Base-by-base conservation (phyloP, 1,140 invertebrate species). In the Hylaeus anthracinus region DNA sequence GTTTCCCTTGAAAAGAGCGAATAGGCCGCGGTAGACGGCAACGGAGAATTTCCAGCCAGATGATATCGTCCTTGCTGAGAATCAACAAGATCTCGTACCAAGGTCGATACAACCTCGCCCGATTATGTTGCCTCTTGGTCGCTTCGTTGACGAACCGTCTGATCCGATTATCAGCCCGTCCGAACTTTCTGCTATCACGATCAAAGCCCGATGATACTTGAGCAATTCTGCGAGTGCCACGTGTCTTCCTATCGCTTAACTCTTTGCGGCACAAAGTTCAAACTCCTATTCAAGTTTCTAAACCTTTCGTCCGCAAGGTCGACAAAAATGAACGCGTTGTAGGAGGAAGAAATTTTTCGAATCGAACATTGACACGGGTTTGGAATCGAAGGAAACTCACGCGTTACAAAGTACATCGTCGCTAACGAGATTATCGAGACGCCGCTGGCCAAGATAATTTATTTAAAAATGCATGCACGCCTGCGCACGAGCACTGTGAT, bases 21-120 rank as follows among this genome's bases (percentile, higher is more conserved):
- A 85, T 87, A 65, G 53, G 74, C 39, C 58, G 45, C 73, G 69
- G 51, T 74, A 70, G 72, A 81, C 70, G 80, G 73, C 71, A 72
- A 10, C 58, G 74, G 70, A 65, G 56, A 61, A 58, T 72, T 51
- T 58, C 56, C 61, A 55, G 67, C 26, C 60, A 56, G 75, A 53
- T 81, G 63, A 56, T 70, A 72, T 79, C 81, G 87, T 87, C 87
- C 87, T 88, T 88, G 87, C 63, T 83, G 78, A 82, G 87, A 87
- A 88, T 88, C 72, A 64, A 43, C 77, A 78, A 79, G 75, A 83
- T 75, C 74, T 78, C 64, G 65, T 81, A 72, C 61, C 86, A 88
- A 88, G 85, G 86, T 81, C 80, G 77, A 82, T 56, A 45, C 58
- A 63, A 77, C 58, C 55, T 73, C 55, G 65, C 45, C 6, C 53